Conservation (phyloP, 2,888 invertebrate genomes). For the Lagria hirta region DNA sequence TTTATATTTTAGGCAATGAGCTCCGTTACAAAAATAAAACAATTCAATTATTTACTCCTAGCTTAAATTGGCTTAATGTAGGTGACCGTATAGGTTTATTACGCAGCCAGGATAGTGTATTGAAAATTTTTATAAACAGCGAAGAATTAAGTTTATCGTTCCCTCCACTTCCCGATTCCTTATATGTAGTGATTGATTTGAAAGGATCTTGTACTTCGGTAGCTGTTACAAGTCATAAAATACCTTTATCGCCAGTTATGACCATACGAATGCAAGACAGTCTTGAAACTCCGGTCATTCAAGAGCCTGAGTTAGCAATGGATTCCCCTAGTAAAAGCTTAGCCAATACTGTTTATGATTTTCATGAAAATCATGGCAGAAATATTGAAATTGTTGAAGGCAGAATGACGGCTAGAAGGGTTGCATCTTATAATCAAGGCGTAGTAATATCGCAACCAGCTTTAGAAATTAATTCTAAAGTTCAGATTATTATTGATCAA, state of each 20-base stretch:
- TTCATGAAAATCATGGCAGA: constrained; percentile 80
- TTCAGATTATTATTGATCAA: constrained; percentile 53
- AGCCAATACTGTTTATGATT: constrained; percentile 59
- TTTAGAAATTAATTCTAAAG: constrained; percentile 41
- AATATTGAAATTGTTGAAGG: constrained; percentile 72
- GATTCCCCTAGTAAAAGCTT: constrained; percentile 27
- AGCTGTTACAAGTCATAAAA: constrained; percentile 68
- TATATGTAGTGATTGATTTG: constrained; percentile 82
- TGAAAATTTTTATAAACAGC: constrained; percentile 78
- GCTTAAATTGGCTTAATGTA: constrained; percentile 77
- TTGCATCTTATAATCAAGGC: constrained; percentile 83
- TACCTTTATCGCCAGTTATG: constrained; percentile 55
- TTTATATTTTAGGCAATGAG: constrained; percentile 66
- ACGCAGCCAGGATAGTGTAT: constrained; percentile 66
- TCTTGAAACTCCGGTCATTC: constrained; percentile 57
- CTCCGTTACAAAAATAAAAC: constrained; percentile 67
- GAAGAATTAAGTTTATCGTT: constrained; percentile 63
- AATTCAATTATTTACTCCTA: constrained; percentile 68
- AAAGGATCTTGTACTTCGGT: constrained; percentile 78
- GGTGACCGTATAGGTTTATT: constrained; percentile 79
- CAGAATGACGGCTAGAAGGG: constrained; percentile 69
- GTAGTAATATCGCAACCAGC: constrained; percentile 65
- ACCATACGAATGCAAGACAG: constrained; percentile 59
- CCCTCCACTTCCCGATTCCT: constrained; percentile 56
- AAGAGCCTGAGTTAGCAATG: constrained; percentile 33